Evolutionary conservation across 2,888 invertebrate species (phyloP).

Genomic region (Epinotia demarniana): DNA sequence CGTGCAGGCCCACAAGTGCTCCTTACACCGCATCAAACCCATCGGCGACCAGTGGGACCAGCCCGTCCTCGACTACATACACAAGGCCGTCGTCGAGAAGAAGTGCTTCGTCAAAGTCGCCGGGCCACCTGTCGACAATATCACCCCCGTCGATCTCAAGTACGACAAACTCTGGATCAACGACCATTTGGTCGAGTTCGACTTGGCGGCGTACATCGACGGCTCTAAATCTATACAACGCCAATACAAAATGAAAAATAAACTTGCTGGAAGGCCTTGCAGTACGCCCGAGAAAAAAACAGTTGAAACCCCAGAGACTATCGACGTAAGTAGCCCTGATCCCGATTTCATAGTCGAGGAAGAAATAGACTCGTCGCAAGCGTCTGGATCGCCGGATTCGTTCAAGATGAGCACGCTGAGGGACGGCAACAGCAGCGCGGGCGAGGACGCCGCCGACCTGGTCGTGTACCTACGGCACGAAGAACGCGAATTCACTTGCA

Average conservation of each 20-base stretch:
- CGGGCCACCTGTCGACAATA: constrained; percentile 51
- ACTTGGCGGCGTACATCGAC: constrained; percentile 48
- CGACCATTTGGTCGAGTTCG: constrained; percentile 53
- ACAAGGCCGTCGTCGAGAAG: constrained; percentile 73
- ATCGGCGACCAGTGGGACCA: constrained; percentile 60
- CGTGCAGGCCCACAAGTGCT: constrained; percentile 82
- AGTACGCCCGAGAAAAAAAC: background rate
- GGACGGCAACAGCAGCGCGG: background rate
- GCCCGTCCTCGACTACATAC: constrained; percentile 79
- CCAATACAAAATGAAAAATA: background rate
- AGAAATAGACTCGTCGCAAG: constrained; percentile 53
- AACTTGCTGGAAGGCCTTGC: background rate
- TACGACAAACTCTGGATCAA: constrained; percentile 51
- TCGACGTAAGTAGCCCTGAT: constrained; percentile 20
- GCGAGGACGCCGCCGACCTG: background rate
- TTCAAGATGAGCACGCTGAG: constrained; percentile 32
- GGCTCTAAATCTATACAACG: constrained; percentile 45
- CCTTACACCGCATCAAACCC: constrained; percentile 58
- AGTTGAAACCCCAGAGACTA: constrained; percentile 13
- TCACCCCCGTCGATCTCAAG: constrained; percentile 46
- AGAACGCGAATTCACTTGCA: constrained; percentile 25
- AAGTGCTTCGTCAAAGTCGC: constrained; percentile 67
- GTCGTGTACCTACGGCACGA: constrained; percentile 13
- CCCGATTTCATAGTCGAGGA: constrained; percentile 47
- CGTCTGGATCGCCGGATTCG: constrained; percentile 54